Evolutionary conservation across 2,797 vertebrate species (phyloP).

Genomic region (Apogon talboti): DNA sequence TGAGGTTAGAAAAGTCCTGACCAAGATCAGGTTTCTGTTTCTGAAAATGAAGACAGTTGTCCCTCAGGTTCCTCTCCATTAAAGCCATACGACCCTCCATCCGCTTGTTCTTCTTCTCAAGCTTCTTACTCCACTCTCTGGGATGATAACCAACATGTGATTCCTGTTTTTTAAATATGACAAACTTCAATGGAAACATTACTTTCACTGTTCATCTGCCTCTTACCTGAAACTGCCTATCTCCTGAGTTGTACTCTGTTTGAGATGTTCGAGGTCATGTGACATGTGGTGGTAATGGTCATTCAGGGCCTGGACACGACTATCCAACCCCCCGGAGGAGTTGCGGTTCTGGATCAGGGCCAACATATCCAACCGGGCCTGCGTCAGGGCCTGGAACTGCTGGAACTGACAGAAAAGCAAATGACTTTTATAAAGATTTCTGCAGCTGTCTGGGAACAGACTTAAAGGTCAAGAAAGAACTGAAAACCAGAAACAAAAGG

Average conservation of each 20-base stretch:
- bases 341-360: conserved; percentile 83
- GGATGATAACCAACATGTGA: background rate
- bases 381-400: conserved; percentile 81
- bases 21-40: conserved; percentile 52
- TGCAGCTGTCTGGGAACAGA: conserved; percentile 27
- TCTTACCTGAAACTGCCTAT: conserved; percentile 70
- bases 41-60: conserved; percentile 33
- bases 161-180: too few species aligned
- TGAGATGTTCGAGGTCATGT: conserved; percentile 63
- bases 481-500: conserved; percentile 6
- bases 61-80: conserved; percentile 63
- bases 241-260: conserved; percentile 54
- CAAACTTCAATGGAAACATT: too few species aligned
- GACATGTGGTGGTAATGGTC: conserved; percentile 65
- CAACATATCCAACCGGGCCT: conserved; percentile 76
- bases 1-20: conserved; percentile 60
- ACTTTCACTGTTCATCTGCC: background rate
- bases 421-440: conserved; percentile 4
- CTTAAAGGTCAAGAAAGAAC: conserved; percentile 9
- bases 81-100: conserved; percentile 69
- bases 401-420: conserved; percentile 76
- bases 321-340: conserved; percentile 71
- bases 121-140: conserved; percentile 72
- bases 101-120: conserved; percentile 69
- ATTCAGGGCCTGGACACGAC: conserved; percentile 69